phyloP scores from a whole-genome alignment of 2,113 vertebrate genomes.

The Strix aluco region DNA sequence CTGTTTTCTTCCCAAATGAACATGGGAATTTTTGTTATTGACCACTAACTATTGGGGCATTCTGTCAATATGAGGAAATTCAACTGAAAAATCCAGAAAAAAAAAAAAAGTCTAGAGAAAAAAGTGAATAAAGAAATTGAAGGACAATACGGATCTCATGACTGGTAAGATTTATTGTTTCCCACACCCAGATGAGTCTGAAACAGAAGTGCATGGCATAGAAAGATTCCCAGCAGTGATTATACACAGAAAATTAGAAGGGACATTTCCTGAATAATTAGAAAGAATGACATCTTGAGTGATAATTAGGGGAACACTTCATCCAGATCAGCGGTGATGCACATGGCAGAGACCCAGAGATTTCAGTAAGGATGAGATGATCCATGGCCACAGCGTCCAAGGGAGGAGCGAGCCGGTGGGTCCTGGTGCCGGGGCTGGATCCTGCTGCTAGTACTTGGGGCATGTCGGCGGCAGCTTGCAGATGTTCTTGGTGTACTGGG shows the following conservation, averaged over 20 bases:
- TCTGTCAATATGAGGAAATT: not conserved
- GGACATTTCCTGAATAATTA: not conserved
- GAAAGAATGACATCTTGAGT: not conserved
- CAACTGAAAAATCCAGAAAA: not conserved
- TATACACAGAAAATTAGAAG: not conserved
- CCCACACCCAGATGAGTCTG: not conserved
- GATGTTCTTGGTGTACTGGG: not conserved
- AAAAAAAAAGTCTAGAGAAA: not conserved
- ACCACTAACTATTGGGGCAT: accelerated
- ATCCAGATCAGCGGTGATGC: not conserved
- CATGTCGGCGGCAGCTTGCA: not conserved
- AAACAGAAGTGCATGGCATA: not conserved
- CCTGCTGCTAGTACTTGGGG: not conserved
- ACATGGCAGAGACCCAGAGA: not conserved
- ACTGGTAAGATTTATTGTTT: slow-evolving; percentile 32
- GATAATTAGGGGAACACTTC: not conserved
- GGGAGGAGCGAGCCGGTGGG: accelerated
- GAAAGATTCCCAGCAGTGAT: not conserved
- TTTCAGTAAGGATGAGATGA: not conserved
- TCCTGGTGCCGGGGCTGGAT: accelerated
- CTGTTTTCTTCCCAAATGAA: not conserved
- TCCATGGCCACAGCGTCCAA: accelerated
- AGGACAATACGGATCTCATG: not conserved
- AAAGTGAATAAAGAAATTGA: not conserved
- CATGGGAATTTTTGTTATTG: accelerated